Base-by-base conservation (phyloP, 2,113 vertebrate genomes). In the Platysteira castanea region DNA sequence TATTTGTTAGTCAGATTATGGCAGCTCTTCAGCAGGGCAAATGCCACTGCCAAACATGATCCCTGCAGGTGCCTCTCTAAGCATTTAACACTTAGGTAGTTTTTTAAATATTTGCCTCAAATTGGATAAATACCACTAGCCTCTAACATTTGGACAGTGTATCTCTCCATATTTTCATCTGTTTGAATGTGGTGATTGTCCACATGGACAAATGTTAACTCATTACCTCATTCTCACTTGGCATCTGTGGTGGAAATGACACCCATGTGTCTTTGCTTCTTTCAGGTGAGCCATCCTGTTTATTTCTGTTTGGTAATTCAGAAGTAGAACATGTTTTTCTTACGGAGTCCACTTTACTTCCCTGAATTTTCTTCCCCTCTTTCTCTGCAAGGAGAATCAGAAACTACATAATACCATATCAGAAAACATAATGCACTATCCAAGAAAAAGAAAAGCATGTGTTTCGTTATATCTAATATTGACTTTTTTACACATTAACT, bases 341-440 rank as follows among this genome's bases (percentile, higher is more conserved):
- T 90, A 83, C 76, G 70, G 69, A 92, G 50, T 69, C 30, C 6
- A 22, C 57, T 95, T 89, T 69, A 80, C 65, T 54, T 84, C 15
- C 71, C 91, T 88, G 69, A 84, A n/a, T 54, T 88, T 60, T 67
- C n/a, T 86, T 91, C 60, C 41, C 33, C n/a, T 89, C 78, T 75
- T 95, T 52, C n/a, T 96, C 97, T 98, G 96, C 68, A 98, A 97
- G 61, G 42, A 89, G 27, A 97, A 81, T 78, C n/a, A n/a, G n/a
- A n/a, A n/a, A n/a, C n/a, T n/a, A n/a, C n/a, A n/a, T n/a, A n/a
- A n/a, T 54, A 89, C 7, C 59, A 63, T 35, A 80, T 92, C 73
- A 95, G 67, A 76, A 64, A 89, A 71, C 11, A 52, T 14, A 87
- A 71, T 12, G 17, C n/a, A 89, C 20, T n/a, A 52, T 3, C 31